phyloP scores from a whole-genome alignment of 1,140 invertebrate genomes.

The Lepeophtheirus salmonis region DNA sequence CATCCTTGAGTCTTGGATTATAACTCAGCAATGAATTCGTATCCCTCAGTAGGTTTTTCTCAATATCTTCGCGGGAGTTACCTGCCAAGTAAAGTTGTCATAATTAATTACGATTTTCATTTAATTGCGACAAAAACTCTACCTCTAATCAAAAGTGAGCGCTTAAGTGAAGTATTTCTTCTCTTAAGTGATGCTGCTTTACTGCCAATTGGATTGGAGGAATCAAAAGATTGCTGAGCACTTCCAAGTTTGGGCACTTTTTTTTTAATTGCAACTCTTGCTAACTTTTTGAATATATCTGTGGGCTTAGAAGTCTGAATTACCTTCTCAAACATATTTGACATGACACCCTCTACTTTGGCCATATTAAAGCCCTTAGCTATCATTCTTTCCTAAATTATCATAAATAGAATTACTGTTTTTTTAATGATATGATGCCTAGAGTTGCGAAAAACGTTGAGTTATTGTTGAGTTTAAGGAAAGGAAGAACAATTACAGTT shows the following conservation, averaged over 20 bases:
- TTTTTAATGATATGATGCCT: too few relatives aligned
- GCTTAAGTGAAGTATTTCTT: conserved; percentile 20
- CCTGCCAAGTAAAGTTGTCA: too few relatives aligned
- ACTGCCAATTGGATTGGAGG: conserved; percentile 18
- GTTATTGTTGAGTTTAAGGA: too few relatives aligned
- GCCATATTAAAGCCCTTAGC: conserved; percentile 24
- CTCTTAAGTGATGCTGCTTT: conserved; percentile 21
- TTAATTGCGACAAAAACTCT: background rate
- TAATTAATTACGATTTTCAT: background rate
- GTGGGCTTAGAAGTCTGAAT: conserved; percentile 19
- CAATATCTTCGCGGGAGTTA: conserved; percentile 13
- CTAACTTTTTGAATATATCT: conserved; percentile 20
- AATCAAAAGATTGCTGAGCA: background rate
- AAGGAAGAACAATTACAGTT: too few relatives aligned
- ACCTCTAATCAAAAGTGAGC: conserved; percentile 9
- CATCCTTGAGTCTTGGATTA: conserved; percentile 21
- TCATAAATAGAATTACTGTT: too few relatives aligned
- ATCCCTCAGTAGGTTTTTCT: conserved; percentile 19
- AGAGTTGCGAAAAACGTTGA: too few relatives aligned
- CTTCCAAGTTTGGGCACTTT: conserved; percentile 21
- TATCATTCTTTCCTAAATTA: conserved; percentile 22
- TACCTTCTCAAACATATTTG: conserved; percentile 20
- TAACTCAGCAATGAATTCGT: conserved; percentile 21
- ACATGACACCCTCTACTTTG: conserved; percentile 22
- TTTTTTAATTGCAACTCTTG: conserved; percentile 53